Base-by-base conservation (phyloP, 2,888 invertebrate species). In the Exephanes ischioxanthus region DNA sequence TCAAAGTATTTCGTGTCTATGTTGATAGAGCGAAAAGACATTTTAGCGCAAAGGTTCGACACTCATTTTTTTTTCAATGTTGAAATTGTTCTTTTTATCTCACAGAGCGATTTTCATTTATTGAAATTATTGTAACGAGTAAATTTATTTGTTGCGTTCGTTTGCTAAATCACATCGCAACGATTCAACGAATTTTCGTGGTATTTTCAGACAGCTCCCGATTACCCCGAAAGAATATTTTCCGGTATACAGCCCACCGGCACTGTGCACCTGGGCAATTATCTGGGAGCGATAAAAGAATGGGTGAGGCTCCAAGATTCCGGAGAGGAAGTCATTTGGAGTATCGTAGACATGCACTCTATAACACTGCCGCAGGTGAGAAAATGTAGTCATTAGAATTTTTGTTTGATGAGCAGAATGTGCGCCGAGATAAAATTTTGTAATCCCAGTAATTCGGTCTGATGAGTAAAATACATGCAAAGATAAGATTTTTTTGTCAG, bases 231-330 rank as follows among this genome's bases (percentile, higher is more conserved):
- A 79, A 95, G 96, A 90, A 95, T 99, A 90, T 97, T 99, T 91
- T 98, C 99, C 0, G 99, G 99, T 16, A 97, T 99, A 92, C 99
- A 99, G 94, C 99, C 99, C 0, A 99, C 99, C 0, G 99, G 99
- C 22, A 95, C 96, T 3, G 95, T 99, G 85, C 99, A 99, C 94
- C 95, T 99, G 73, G 99, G 99, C 14, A 99, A 99, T 95, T 99
- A 99, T 95, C 96, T 99, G 89, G 99, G 99, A 14, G 99, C 98
- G 0, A 96, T 99, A 86, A 95, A 96, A 83, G 97, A 97, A 92
- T 99, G 99, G 97, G 96, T 97, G 26, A 95, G 96, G 22, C 94
- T 98, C 61, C 99, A 99, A 94, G 94, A 98, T 84, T 84, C 80
- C 45, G 95, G 96, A 37, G 96, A 97, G 83, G 95, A 97, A 92